Evolutionary conservation across 2,113 vertebrate species (phyloP).

Genomic region (Glareola pratincola): DNA sequence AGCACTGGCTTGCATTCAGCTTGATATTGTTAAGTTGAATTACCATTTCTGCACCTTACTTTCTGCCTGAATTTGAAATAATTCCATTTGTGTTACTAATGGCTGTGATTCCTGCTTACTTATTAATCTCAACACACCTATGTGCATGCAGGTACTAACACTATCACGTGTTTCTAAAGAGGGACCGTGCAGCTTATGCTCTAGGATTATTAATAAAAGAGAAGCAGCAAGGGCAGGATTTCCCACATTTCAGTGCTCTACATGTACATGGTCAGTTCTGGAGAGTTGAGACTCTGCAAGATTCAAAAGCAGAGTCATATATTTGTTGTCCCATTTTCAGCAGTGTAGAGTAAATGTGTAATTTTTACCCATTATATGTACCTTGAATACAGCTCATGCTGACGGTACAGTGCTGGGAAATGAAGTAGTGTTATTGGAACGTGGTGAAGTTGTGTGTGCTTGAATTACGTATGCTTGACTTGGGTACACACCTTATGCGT

Average conservation of each 20-base stretch:
- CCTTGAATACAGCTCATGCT: not conserved
- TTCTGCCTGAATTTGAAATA: constrained; percentile 9
- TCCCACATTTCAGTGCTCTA: not conserved
- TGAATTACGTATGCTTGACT: accelerated
- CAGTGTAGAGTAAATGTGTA: not conserved
- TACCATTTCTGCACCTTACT: not conserved
- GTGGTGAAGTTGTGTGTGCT: not conserved
- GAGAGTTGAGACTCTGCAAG: not conserved
- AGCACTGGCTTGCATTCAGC: not conserved
- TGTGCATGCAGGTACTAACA: not conserved
- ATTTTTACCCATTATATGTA: not conserved
- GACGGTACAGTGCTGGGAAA: not conserved
- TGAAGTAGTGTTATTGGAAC: accelerated
- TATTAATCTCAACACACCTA: not conserved
- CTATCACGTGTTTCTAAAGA: not conserved
- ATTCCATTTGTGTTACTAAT: constrained; percentile 18
- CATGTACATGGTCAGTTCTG: accelerated
- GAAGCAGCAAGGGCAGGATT: not conserved
- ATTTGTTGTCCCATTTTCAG: not conserved
- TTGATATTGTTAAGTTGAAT: not conserved
- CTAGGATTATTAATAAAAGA: not conserved
- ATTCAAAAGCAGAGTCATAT: not conserved
- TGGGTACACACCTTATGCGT: not conserved
- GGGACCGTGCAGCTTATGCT: accelerated
- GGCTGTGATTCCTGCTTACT: not conserved